phyloP scores from a whole-genome alignment of 2,113 vertebrate genomes.

The Urocynchramus pylzowi region DNA sequence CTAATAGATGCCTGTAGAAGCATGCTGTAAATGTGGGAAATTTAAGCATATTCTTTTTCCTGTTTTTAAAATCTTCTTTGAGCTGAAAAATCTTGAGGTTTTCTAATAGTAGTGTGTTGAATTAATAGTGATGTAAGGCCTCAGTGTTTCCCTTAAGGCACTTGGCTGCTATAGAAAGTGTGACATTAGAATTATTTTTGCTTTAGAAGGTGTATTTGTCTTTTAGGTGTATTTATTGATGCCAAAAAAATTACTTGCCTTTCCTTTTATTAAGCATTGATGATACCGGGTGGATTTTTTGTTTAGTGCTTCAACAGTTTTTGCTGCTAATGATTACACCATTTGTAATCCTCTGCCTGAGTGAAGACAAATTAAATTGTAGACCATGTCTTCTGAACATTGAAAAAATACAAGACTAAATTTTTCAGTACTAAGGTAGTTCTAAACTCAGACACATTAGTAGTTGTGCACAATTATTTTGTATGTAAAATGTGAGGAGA shows the following conservation, averaged over 20 bases:
- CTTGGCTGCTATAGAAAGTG: neutral
- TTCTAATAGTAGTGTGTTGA: neutral
- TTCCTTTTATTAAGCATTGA: neutral
- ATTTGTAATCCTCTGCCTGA: neutral
- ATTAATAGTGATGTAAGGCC: neutral
- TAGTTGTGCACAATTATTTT: neutral
- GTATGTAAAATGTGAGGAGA: fast-evolving
- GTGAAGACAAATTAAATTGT: neutral
- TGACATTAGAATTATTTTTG: neutral
- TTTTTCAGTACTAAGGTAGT: neutral
- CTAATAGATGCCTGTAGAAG: neutral
- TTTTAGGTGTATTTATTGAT: neutral
- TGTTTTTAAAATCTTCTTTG: neutral
- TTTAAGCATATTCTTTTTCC: neutral
- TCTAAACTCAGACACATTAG: neutral
- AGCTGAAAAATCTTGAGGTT: neutral
- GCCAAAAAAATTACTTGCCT: neutral
- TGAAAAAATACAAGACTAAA: neutral
- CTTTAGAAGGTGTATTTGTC: neutral
- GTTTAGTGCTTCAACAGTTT: neutral
- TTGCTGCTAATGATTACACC: neutral
- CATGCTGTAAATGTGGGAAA: neutral
- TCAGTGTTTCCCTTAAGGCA: neutral
- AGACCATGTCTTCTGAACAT: neutral
- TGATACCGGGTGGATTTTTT: neutral